A percentile compares a stretch with the other conserved stretches of the same genome.
phyloP scores from a whole-genome alignment of 2,888 invertebrate genomes.

The Neocrepidodera transversa region DNA sequence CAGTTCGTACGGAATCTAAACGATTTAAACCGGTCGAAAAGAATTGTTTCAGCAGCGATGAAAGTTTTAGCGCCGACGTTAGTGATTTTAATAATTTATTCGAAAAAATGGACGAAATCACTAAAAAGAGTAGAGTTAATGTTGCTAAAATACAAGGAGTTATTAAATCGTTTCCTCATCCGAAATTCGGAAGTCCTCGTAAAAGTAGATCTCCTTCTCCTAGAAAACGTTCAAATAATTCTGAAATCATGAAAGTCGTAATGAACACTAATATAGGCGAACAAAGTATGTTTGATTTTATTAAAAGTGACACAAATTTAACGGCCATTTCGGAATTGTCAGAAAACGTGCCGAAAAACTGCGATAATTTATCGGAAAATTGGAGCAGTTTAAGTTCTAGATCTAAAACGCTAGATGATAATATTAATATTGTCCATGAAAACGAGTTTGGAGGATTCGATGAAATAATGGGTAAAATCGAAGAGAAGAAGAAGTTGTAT shows the following conservation, averaged over 20 bases:
- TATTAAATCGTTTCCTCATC: background rate
- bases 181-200: background rate
- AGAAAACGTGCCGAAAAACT: background rate
- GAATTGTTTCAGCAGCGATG: background rate
- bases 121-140: conserved; percentile 14
- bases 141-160: conserved; percentile 22
- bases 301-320: background rate
- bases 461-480: no score
- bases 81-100: conserved; percentile 20
- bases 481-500: background rate
- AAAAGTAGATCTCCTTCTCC: background rate
- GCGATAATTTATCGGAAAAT: background rate
- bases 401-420: background rate
- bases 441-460: no score
- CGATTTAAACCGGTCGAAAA: background rate
- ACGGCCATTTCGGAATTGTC: background rate
- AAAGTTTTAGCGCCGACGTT: conserved; percentile 7
- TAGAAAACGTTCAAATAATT: background rate
- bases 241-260: background rate
- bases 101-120: conserved; percentile 24
- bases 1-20: background rate
- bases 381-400: background rate
- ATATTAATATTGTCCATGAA: background rate
- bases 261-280: background rate
- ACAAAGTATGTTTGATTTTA: background rate